A percentile compares a stretch with the other conserved stretches of the same genome.
phyloP scores from a whole-genome alignment of 1,140 invertebrate species.

The Pissodes strobi region DNA sequence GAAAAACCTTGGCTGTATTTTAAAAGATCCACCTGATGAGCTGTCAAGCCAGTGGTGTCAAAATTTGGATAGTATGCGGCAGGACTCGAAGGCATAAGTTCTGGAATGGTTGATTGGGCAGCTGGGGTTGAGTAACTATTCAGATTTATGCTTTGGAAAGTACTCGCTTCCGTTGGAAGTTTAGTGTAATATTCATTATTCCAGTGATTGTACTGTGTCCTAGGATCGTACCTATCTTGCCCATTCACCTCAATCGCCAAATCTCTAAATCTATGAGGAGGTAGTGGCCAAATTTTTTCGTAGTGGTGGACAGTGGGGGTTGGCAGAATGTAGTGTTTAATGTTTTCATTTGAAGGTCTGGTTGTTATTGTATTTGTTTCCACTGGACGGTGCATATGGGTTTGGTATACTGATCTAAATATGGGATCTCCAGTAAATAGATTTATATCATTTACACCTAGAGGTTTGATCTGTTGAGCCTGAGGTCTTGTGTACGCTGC shows the following conservation, averaged over 20 bases:
- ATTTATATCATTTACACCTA: too few species aligned
- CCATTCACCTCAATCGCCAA: neutral
- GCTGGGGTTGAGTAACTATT: neutral
- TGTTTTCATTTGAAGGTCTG: too few species aligned
- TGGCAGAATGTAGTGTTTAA: neutral
- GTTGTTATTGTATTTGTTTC: too few species aligned
- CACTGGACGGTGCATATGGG: too few species aligned
- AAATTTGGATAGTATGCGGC: neutral
- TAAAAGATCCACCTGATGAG: neutral
- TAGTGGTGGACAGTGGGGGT: neutral
- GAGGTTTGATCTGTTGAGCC: too few species aligned
- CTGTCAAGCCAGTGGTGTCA: neutral
- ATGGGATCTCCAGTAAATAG: too few species aligned
- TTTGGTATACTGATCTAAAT: too few species aligned
- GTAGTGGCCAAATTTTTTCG: conserved; percentile 13
- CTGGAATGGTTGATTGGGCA: neutral
- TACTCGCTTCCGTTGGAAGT: neutral
- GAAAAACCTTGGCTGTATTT: too few species aligned
- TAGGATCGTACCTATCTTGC: neutral
- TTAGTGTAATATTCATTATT: neutral
- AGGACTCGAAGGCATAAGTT: neutral
- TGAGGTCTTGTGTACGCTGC: too few species aligned
- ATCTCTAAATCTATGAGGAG: neutral
- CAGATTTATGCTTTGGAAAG: neutral
- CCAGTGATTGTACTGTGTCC: neutral